Conservation (phyloP, 2,888 invertebrate genomes). For the Merodon equestris region DNA sequence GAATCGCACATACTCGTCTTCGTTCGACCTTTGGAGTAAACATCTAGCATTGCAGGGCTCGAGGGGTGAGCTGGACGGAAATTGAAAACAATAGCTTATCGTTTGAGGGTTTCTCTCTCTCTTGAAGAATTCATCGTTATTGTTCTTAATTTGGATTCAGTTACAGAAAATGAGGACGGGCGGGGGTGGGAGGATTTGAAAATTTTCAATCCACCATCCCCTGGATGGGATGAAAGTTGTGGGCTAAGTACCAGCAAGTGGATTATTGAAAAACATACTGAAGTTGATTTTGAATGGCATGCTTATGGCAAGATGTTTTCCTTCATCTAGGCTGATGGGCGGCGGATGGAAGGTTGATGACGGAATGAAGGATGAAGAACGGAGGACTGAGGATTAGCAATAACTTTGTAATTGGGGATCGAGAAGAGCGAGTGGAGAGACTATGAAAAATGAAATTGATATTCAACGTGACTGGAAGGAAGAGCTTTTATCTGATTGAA, state of each 20-base stretch:
- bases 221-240: neutral
- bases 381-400: neutral
- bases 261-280: slow-evolving; percentile 59
- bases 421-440: neutral
- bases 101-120: slow-evolving; percentile 2
- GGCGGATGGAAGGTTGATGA: neutral
- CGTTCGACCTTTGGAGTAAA: slow-evolving; percentile 16
- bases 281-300: slow-evolving; percentile 50
- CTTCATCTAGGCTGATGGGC: neutral
- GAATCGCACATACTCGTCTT: neutral
- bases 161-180: slow-evolving; percentile 13
- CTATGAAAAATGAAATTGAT: neutral
- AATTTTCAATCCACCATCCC: slow-evolving; percentile 18
- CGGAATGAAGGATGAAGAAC: too few species aligned
- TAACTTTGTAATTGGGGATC: slow-evolving; percentile 10
- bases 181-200: slow-evolving; percentile 25
- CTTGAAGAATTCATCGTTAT: slow-evolving; percentile 11
- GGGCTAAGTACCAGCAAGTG: slow-evolving; percentile 21
- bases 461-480: neutral
- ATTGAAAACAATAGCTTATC: slow-evolving; percentile 45
- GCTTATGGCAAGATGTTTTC: slow-evolving; percentile 4
- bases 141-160: slow-evolving; percentile 50
- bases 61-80: slow-evolving; percentile 18
- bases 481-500: neutral
- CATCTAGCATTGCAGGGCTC: slow-evolving; percentile 35